These are phyloP conservation scores for Tinea semifulvella DNA, from an alignment of 2,888 invertebrate genomes.

Conservation along the genomic window DNA sequence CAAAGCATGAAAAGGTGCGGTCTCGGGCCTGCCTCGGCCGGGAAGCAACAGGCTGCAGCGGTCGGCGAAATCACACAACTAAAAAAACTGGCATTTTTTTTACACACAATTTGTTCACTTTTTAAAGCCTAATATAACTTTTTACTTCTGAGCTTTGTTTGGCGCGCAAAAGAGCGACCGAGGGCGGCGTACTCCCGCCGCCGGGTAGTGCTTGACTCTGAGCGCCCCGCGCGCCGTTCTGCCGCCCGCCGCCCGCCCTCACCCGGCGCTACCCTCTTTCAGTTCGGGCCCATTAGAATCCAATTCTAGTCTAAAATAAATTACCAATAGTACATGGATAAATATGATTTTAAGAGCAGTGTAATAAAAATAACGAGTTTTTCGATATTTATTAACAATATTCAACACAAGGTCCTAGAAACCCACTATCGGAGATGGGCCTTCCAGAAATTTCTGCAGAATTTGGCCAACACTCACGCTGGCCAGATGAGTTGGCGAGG, in stretches of 20 bases:
- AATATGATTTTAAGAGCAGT: too few species aligned
- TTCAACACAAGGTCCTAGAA: too few species aligned
- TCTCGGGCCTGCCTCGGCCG: neutral
- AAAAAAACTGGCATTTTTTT: slow-evolving; percentile 12
- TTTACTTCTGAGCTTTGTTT: slow-evolving; percentile 7
- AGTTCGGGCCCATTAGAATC: neutral
- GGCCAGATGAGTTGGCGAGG: too few species aligned
- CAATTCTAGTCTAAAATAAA: neutral
- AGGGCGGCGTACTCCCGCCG: slow-evolving; percentile 12
- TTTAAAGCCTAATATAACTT: neutral
- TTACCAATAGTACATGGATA: neutral
- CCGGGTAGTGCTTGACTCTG: slow-evolving; percentile 11
- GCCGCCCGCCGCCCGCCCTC: neutral
- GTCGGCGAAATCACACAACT: neutral
- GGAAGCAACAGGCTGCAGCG: slow-evolving; percentile 10
- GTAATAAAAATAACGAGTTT: too few species aligned
- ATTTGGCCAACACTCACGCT: too few species aligned
- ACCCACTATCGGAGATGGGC: too few species aligned
- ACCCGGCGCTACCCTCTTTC: slow-evolving; percentile 9
- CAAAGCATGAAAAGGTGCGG: slow-evolving; percentile 10
- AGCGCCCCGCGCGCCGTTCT: slow-evolving; percentile 2
- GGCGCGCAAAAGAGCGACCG: slow-evolving; percentile 9
- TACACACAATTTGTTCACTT: slow-evolving; percentile 1
- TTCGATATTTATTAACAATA: too few species aligned
- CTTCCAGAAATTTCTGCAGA: too few species aligned